Evolutionary conservation across 2,113 vertebrate genomes (phyloP), one percentile per base, ranked within the genome.

Genomic region (Plestiodon gilberti): DNA sequence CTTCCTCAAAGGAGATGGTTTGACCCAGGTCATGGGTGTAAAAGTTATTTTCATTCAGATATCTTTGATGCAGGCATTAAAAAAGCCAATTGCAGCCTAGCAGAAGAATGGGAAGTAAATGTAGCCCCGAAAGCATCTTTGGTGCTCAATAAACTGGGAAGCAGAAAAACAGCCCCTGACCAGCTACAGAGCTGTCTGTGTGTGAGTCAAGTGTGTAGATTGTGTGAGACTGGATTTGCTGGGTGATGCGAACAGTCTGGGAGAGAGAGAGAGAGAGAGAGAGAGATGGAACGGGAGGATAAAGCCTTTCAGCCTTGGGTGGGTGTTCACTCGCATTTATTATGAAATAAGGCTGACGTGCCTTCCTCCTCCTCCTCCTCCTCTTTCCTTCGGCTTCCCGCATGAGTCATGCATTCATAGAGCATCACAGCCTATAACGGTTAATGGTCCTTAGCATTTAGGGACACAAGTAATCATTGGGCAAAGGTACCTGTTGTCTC

Each of bases 381-480:
- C 30, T 6, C 13, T 20, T 35, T 18, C 13, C 43, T n/a, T 4
- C 4, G 35, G 33, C 35, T 61, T 61, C 82, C 28, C 75, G 1
- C 64, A 38, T 85, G 69, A 57, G 69, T 85, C 62, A 57, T 69
- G 64, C 22, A 40, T 55, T 85, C 78, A 82, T 20, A 1, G 25
- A 77, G 85, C 10, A 0, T 22, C 2, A 13, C 0, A 1, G n/a
- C 40, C 80, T 28, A 77, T 84, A 0, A 6, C 84, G 59, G 55
- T 69, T 20, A 4, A 23, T 0, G 91, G 4, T 40, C n/a, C 43
- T 69, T 30, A 38, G 62, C 40, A 59, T 25, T 48, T n/a, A 0
- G 0, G 10, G 23, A 67, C 61, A 6, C 1, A 18, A 1, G 0
- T 0, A 11, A 20, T 2, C 35, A 1, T 3, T 43, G 25, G 4